These are phyloP conservation scores for Drosophila kepulauana DNA, from an alignment of 1,140 invertebrate species.

Conservation along the genomic window DNA sequence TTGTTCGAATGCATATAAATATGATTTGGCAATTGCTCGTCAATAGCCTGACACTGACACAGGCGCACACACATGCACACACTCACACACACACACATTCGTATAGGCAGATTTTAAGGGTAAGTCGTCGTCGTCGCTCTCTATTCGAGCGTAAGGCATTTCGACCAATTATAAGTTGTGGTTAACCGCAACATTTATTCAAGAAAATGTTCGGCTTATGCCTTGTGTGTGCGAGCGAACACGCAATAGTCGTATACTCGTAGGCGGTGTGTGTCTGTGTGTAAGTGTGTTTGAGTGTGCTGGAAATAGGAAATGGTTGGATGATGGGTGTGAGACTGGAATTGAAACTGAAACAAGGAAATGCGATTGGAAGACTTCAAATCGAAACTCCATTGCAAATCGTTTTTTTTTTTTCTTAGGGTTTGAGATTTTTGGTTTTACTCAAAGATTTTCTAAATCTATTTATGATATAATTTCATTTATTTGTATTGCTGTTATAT, in stretches of 20 bases:
- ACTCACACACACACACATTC: slow-evolving; percentile 6
- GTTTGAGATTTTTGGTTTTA: background rate
- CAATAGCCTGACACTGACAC: slow-evolving; percentile 26
- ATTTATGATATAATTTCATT: background rate
- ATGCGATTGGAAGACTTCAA: slow-evolving; percentile 6
- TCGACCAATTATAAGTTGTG: slow-evolving; percentile 85
- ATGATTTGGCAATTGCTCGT: slow-evolving; percentile 6
- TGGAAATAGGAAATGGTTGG: background rate
- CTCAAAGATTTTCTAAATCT: background rate
- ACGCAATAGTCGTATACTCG: slow-evolving; percentile 33
- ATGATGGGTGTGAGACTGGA: background rate
- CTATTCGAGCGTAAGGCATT: slow-evolving; percentile 73
- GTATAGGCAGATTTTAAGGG: slow-evolving; percentile 32
- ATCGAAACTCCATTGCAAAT: slow-evolving; percentile 5
- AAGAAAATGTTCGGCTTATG: slow-evolving; percentile 79
- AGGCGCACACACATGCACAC: slow-evolving; percentile 6
- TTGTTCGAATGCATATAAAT: background rate
- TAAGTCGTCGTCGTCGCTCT: slow-evolving; percentile 37
- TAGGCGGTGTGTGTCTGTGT: too few relatives aligned
- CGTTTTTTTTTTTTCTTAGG: background rate
- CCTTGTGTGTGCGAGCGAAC: slow-evolving; percentile 54
- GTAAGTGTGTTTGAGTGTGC: slow-evolving; percentile 10
- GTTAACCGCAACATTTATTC: slow-evolving; percentile 85
- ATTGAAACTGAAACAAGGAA: background rate
- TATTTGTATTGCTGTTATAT: too few relatives aligned